These are phyloP conservation scores for Manduca sexta DNA, from an alignment of 1,140 invertebrate species.

Conservation along the genomic window DNA sequence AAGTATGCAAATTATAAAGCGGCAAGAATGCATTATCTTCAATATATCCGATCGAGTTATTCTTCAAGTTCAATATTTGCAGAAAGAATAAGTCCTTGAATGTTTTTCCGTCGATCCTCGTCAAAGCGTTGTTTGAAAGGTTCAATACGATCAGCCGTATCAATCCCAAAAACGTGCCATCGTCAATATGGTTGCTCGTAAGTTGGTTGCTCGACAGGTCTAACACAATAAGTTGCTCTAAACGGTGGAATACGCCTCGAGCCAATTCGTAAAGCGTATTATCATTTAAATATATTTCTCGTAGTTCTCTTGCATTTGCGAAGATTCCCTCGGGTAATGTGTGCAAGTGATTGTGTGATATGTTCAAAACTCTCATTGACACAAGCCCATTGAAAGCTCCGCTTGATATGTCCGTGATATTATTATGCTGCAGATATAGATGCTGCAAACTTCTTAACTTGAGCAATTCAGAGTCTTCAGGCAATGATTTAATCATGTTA, in stretches of 20 bases:
- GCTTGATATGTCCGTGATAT: slow-evolving; percentile 85
- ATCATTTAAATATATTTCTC: slow-evolving; percentile 88
- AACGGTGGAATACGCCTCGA: slow-evolving; percentile 85
- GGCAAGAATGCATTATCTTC: slow-evolving; percentile 90
- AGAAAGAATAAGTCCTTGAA: slow-evolving; percentile 92
- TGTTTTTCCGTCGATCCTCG: slow-evolving; percentile 85
- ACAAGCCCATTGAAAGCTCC: slow-evolving; percentile 84
- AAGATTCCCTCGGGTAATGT: slow-evolving; percentile 86
- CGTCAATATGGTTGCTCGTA: slow-evolving; percentile 85
- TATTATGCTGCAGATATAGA: slow-evolving; percentile 87
- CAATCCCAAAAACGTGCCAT: slow-evolving; percentile 87
- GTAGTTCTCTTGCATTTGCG: slow-evolving; percentile 81
- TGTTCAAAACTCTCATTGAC: slow-evolving; percentile 85
- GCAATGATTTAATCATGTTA: slow-evolving; percentile 82
- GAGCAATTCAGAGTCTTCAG: slow-evolving; percentile 82
- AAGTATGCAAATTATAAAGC: slow-evolving; percentile 88
- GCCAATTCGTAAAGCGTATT: slow-evolving; percentile 87
- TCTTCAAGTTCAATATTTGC: slow-evolving; percentile 89
- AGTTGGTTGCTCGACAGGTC: slow-evolving; percentile 92
- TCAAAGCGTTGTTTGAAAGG: slow-evolving; percentile 88
- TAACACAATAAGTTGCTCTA: slow-evolving; percentile 88
- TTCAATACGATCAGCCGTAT: slow-evolving; percentile 89
- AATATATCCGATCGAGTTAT: slow-evolving; percentile 90
- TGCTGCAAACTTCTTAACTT: slow-evolving; percentile 83
- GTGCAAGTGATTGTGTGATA: slow-evolving; percentile 87